Evolutionary conservation across 2,888 invertebrate genomes (phyloP).

Genomic region (Geophilus truncorum): DNA sequence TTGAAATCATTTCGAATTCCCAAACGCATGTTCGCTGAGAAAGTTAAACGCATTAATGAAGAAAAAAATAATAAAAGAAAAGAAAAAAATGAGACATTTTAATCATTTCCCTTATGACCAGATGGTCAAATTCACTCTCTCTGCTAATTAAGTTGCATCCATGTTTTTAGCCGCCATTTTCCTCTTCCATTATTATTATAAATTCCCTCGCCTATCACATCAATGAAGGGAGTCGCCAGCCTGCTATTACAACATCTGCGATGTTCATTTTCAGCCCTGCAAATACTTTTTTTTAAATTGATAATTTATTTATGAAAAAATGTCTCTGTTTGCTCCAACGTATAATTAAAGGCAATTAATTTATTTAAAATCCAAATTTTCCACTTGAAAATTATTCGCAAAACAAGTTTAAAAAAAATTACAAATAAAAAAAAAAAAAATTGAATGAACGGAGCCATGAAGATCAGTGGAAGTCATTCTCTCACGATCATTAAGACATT

Average conservation of each 20-base stretch:
- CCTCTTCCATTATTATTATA: neutral
- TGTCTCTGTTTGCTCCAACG: neutral
- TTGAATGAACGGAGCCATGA: constrained; percentile 2
- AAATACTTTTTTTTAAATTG: neutral
- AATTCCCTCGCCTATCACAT: constrained; percentile 17
- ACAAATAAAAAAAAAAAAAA: neutral
- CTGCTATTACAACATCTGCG: constrained; percentile 18
- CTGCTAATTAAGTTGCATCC: constrained; percentile 18
- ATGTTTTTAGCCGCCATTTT: constrained; percentile 3
- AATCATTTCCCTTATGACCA: constrained; percentile 4
- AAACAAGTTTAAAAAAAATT: neutral
- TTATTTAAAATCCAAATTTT: neutral
- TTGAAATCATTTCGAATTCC: neutral
- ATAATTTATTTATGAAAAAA: neutral
- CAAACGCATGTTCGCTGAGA: neutral
- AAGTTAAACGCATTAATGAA: neutral
- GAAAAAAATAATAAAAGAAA: neutral
- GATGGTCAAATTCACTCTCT: constrained; percentile 23
- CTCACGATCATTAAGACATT: constrained; percentile 24
- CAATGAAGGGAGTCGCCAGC: constrained; percentile 25
- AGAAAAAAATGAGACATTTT: neutral
- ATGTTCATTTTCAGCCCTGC: constrained; percentile 11
- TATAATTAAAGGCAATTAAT: neutral
- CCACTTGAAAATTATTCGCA: neutral
- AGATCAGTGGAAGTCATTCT: constrained; percentile 5